Evolutionary conservation across 2,888 invertebrate genomes (phyloP), one percentile per base, ranked within the genome.

Genomic region (Phyto melanocephala): DNA sequence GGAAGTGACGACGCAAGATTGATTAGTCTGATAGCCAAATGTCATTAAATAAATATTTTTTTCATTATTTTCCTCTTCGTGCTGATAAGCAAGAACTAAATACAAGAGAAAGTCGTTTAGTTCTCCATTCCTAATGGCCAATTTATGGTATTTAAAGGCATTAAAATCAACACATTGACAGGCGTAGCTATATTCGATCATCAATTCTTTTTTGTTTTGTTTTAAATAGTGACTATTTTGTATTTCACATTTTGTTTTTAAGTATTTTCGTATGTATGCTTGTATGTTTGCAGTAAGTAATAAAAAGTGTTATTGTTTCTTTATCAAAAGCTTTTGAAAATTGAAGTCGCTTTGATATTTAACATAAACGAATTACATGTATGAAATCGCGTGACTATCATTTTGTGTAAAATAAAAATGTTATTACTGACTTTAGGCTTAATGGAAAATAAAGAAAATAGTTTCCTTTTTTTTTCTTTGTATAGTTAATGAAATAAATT

Each of bases 11-110:
- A 28, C 28, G 6, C 28, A 28, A 74, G 74, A 74, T 65, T 74
- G 63, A 74, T 74, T 74, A 74, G 74, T 45, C 50, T 54, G 74
- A 74, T 74, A 74, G 40, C 20, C 54, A 54, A 65, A 56, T 74
- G 74, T 74, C 63, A 74, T 74, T 74, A 74, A 74, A 56, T 65
- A 63, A 74, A 47, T 74, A 45, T 74, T 65, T 63, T 74, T 56
- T 60, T 71, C 47, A 47, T 50, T 24, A 37, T 60, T 60, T 71
- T 33, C 42, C 54, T 35, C 11, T 8, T 35, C 35, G 40, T 40
- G 5, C 13, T 40, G 40, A 40, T 40, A 11, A 13, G 40, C 13
- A 35, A 35, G 10, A 35, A 11, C 10, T 1, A 7, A 35, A 35
- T 35, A 35, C 35, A 35, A 35, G 11, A 11, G 11, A 35, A 11